These are phyloP conservation scores for Pygoscelis adeliae DNA, from an alignment of 2,113 vertebrate genomes.

Conservation along the genomic window DNA sequence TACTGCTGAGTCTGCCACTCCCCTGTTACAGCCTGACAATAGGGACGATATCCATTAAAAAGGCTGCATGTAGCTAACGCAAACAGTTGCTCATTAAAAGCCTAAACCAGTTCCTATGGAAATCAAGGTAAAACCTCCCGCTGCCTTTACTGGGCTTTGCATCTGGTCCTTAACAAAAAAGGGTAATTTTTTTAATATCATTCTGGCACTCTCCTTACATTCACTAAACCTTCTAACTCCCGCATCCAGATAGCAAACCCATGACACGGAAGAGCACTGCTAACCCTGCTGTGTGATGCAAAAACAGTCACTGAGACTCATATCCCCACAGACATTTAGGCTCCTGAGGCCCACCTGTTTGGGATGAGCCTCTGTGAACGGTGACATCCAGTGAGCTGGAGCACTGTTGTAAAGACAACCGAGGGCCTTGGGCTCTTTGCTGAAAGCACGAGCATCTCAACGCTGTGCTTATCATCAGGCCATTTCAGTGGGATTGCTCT, in stretches of 20 bases:
- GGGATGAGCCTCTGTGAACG: not conserved
- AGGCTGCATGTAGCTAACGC: not conserved
- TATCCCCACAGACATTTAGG: not conserved
- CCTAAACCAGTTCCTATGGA: not conserved
- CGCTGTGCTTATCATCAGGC: not conserved
- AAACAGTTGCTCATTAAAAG: constrained; percentile 24
- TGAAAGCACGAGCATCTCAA: not conserved
- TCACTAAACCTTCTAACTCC: not conserved
- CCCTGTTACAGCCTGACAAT: not conserved
- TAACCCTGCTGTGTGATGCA: not conserved
- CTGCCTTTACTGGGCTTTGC: not conserved
- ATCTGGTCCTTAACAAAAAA: not conserved
- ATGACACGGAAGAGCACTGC: not conserved
- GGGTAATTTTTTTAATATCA: not conserved
- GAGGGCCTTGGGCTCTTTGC: not conserved
- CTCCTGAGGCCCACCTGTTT: not conserved
- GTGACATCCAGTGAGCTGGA: not conserved
- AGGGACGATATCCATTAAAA: not conserved
- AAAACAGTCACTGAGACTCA: not conserved
- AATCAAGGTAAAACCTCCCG: not conserved
- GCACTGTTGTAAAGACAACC: not conserved
- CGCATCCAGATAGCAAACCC: not conserved
- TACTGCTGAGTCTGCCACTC: not conserved
- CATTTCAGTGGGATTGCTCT: not conserved
- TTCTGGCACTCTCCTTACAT: not conserved